Evolutionary conservation across 92 coral and sea anemone genomes (phyloP).

Genomic region (Bergia puertoricense): DNA sequence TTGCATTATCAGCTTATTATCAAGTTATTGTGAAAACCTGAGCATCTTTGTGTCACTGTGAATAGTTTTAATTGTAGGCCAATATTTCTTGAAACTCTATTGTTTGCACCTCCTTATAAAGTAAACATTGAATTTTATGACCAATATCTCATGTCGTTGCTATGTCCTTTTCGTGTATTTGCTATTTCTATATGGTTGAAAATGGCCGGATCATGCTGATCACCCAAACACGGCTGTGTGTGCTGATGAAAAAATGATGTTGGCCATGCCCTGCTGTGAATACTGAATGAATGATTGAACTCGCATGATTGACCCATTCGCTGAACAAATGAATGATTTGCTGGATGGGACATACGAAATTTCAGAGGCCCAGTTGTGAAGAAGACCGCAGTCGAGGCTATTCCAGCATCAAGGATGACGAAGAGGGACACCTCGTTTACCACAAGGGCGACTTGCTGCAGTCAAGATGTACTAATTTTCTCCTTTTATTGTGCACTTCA

Average conservation of each 20-base stretch:
- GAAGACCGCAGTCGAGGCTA: slow-evolving; percentile 78
- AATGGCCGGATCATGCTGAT: slow-evolving; percentile 57
- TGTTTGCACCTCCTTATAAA: slow-evolving; percentile 37
- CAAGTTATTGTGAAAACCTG: not conserved
- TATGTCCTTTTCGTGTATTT: slow-evolving; percentile 92
- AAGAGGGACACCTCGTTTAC: slow-evolving; percentile 97
- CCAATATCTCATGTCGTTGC: slow-evolving; percentile 82
- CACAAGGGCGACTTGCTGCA: slow-evolving; percentile 96
- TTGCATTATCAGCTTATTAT: not conserved
- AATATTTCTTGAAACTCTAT: not conserved
- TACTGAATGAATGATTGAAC: slow-evolving; percentile 74
- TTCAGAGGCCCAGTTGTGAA: slow-evolving; percentile 76
- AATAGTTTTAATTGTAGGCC: not conserved
- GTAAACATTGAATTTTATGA: slow-evolving; percentile 46
- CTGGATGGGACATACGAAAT: slow-evolving; percentile 51
- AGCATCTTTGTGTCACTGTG: not conserved
- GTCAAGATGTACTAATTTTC: slow-evolving; percentile 95
- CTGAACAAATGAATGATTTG: slow-evolving; percentile 47
- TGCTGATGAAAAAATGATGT: slow-evolving; percentile 49
- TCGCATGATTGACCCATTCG: slow-evolving; percentile 41
- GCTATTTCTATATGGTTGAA: slow-evolving; percentile 91
- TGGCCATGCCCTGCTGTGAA: slow-evolving; percentile 72
- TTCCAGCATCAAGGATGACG: slow-evolving; percentile 89
- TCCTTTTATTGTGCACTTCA: slow-evolving; percentile 66
- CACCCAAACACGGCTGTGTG: slow-evolving; percentile 49